These are phyloP conservation scores for Pelobates fuscus DNA, from an alignment of 2,113 vertebrate genomes.

Conservation along the genomic window DNA sequence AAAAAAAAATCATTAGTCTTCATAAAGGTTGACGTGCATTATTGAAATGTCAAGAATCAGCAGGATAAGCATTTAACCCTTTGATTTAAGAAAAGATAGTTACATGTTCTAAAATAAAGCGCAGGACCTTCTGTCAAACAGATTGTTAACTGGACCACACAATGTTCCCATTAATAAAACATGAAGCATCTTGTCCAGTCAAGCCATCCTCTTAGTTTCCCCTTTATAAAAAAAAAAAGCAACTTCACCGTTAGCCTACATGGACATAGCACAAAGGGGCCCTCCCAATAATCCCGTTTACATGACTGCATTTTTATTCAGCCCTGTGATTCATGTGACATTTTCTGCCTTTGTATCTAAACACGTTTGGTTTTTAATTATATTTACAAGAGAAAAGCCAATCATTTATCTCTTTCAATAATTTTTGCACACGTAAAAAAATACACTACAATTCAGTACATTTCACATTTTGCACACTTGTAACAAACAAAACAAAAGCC, in stretches of 20 bases:
- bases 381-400: too few relatives aligned
- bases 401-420: too few relatives aligned
- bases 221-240: not conserved
- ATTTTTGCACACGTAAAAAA: too few relatives aligned
- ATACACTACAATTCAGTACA: too few relatives aligned
- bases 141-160: constrained; percentile 30
- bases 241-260: not conserved
- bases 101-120: not conserved
- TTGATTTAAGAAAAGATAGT: not conserved
- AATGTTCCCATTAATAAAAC: constrained; percentile 21
- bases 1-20: too few relatives aligned
- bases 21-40: too few relatives aligned
- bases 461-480: too few relatives aligned
- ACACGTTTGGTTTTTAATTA: too few relatives aligned
- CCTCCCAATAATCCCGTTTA: not conserved
- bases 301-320: not conserved
- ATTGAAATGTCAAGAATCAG: not conserved
- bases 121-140: not conserved
- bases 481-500: too few relatives aligned
- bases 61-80: not conserved
- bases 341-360: not conserved
- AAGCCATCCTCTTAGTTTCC: not conserved
- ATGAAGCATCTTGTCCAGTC: not conserved
- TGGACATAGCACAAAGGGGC: not conserved
- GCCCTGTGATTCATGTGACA: not conserved